These are phyloP conservation scores for Tortrix viridana DNA, from an alignment of 2,888 invertebrate genomes.

Conservation along the genomic window DNA sequence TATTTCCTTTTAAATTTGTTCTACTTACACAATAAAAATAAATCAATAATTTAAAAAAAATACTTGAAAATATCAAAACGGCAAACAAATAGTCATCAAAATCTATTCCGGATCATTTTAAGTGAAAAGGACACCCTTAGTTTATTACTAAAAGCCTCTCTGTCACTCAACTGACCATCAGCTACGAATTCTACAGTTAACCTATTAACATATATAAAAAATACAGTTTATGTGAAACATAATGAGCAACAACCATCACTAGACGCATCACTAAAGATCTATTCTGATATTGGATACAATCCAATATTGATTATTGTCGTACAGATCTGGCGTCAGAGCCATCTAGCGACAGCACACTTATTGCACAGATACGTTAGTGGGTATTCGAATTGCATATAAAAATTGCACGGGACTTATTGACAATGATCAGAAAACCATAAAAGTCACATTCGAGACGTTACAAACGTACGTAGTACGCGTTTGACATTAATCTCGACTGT, in stretches of 20 bases:
- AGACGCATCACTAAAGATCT: slow-evolving; percentile 8
- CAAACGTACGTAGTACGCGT: not conserved
- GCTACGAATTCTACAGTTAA: slow-evolving; percentile 6
- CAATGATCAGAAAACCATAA: slow-evolving; percentile 15
- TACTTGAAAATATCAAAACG: not conserved
- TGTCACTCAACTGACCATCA: slow-evolving; percentile 1
- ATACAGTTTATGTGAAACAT: slow-evolving; percentile 24
- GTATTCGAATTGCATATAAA: slow-evolving; percentile 31
- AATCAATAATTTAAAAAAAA: not conserved
- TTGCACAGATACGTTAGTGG: slow-evolving; percentile 29
- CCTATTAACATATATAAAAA: not conserved
- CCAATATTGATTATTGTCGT: slow-evolving; percentile 24
- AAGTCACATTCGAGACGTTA: too few relatives aligned
- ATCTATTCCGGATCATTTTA: slow-evolving; percentile 8
- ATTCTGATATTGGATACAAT: slow-evolving; percentile 13
- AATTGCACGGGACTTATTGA: slow-evolving; percentile 31
- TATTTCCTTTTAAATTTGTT: too few relatives aligned
- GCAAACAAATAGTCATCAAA: slow-evolving; percentile 7
- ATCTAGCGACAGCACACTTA: slow-evolving; percentile 21
- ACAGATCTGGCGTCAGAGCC: slow-evolving; percentile 15
- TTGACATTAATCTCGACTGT: too few relatives aligned
- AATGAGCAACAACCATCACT: slow-evolving; percentile 1
- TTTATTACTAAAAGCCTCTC: slow-evolving; percentile 2
- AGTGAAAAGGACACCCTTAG: slow-evolving; percentile 5
- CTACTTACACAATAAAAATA: too few relatives aligned